These are phyloP conservation scores for Bambusicola thoracicus DNA, from an alignment of 2,113 vertebrate species.

Conservation along the genomic window DNA sequence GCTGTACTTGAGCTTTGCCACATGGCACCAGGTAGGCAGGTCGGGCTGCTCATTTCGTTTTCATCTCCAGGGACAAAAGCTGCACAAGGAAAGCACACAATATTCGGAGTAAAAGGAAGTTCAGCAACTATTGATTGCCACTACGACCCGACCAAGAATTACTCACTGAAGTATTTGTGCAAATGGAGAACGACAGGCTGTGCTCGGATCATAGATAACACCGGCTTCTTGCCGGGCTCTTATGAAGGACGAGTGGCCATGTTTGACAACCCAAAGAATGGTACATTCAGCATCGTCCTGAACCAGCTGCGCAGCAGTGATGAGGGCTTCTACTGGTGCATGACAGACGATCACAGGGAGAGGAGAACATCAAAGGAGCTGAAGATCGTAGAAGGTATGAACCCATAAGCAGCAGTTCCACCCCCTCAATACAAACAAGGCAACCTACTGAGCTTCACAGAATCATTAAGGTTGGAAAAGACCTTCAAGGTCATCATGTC, in stretches of 20 bases:
- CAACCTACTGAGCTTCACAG: neutral
- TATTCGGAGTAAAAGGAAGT: slow-evolving; percentile 48
- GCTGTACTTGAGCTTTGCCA: neutral
- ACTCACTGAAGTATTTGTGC: slow-evolving; percentile 62
- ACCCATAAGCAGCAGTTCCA: accelerated
- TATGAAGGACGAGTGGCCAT: slow-evolving; percentile 68
- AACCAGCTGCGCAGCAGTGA: slow-evolving; percentile 69
- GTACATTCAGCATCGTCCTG: slow-evolving; percentile 53
- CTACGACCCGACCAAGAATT: neutral
- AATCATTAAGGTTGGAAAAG: neutral
- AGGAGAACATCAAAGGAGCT: slow-evolving; percentile 56
- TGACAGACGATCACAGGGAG: neutral
- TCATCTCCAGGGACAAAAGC: slow-evolving; percentile 44
- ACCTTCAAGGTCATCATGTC: neutral
- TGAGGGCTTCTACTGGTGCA: slow-evolving; percentile 78
- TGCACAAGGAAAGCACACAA: neutral
- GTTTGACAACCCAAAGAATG: neutral
- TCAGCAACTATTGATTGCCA: slow-evolving; percentile 68
- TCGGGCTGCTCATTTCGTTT: neutral
- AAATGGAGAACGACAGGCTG: slow-evolving; percentile 26
- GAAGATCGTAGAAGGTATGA: slow-evolving; percentile 69
- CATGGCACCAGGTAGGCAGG: accelerated
- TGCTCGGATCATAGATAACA: neutral
- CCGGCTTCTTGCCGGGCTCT: accelerated
- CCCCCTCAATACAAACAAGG: neutral